These are phyloP conservation scores for Cromileptes altivelis DNA, from an alignment of 2,113 vertebrate genomes.

Conservation along the genomic window DNA sequence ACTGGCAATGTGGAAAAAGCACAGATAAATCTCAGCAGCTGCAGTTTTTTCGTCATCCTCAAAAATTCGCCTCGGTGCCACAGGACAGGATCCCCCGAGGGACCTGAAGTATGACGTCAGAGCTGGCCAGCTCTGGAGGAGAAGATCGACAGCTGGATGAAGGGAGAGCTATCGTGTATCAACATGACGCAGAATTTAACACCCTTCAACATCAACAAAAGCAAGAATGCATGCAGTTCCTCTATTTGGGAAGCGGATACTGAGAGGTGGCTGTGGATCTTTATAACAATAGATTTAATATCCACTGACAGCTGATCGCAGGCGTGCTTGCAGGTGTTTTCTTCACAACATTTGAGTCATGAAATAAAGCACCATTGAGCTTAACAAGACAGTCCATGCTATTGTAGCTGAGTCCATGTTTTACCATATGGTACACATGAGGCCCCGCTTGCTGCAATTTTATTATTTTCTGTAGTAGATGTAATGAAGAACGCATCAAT, in stretches of 20 bases:
- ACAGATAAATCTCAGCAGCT: neutral
- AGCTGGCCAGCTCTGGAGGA: too few species aligned
- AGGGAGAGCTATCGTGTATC: neutral
- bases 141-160: too few species aligned
- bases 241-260: neutral
- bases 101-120: too few species aligned
- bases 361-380: neutral
- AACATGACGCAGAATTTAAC: neutral
- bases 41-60: neutral
- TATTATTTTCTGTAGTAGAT: neutral
- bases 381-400: neutral
- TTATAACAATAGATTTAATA: slow-evolving; percentile 3
- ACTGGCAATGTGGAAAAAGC: neutral
- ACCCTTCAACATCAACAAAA: neutral
- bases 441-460: neutral
- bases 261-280: neutral
- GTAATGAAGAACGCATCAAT: neutral
- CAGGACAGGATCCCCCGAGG: too few species aligned
- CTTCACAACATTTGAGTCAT: neutral
- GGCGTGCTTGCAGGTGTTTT: slow-evolving; percentile 5
- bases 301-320: neutral
- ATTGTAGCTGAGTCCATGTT: neutral
- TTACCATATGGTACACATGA: neutral
- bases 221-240: neutral
- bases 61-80: neutral